These are phyloP conservation scores for Zygaena filipendulae DNA, from an alignment of 2,888 invertebrate species.

Conservation along the genomic window DNA sequence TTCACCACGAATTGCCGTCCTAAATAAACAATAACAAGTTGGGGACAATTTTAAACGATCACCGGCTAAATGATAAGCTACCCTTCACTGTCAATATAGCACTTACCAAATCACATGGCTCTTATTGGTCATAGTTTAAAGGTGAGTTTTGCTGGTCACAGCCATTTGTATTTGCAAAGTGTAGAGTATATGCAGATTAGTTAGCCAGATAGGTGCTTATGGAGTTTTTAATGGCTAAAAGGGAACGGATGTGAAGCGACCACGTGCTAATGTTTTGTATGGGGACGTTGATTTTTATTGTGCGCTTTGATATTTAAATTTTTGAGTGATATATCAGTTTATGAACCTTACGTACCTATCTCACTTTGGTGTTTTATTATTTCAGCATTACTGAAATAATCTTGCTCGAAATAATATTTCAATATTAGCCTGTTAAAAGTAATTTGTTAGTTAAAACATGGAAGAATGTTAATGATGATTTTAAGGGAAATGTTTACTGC, in stretches of 20 bases:
- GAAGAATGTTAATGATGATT: too few relatives aligned
- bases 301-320: too few relatives aligned
- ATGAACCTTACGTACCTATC: too few relatives aligned
- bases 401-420: too few relatives aligned
- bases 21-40: constrained; percentile 65
- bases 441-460: too few relatives aligned
- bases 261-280: constrained; percentile 44
- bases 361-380: too few relatives aligned
- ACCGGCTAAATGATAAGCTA: constrained; percentile 65
- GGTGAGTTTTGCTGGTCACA: constrained; percentile 18
- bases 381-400: too few relatives aligned
- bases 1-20: constrained; percentile 58
- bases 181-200: constrained; percentile 33
- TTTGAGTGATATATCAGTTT: too few relatives aligned
- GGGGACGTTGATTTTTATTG: too few relatives aligned
- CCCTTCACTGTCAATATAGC: constrained; percentile 38
- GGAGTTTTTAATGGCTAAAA: constrained; percentile 54
- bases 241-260: constrained; percentile 34
- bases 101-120: constrained; percentile 17
- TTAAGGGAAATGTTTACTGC: too few relatives aligned
- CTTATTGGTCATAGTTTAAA: constrained; percentile 17
- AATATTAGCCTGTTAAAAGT: too few relatives aligned
- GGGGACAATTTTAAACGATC: constrained; percentile 63
- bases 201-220: constrained; percentile 51
- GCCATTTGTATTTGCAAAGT: too few relatives aligned